phyloP scores from a whole-genome alignment of 2,888 invertebrate species.

The Meganola albula region DNA sequence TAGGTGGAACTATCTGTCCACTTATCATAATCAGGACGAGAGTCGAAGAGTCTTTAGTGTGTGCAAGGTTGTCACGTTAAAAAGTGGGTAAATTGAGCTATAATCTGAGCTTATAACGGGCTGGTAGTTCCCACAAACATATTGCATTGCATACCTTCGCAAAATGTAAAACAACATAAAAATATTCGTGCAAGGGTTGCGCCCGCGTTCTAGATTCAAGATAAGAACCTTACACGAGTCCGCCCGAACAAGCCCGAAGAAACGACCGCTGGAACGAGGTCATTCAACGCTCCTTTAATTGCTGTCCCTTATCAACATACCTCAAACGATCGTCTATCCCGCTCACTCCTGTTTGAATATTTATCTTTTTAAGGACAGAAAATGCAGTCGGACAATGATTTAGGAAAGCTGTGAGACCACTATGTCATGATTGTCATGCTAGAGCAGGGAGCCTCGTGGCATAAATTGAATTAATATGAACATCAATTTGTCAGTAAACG shows the following conservation, averaged over 20 bases:
- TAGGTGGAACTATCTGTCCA: conserved; percentile 19
- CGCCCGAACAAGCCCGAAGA: conserved; percentile 56
- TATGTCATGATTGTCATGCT: conserved; percentile 42
- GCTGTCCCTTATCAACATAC: conserved; percentile 56
- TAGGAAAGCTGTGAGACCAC: conserved; percentile 47
- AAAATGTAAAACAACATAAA: conserved; percentile 27
- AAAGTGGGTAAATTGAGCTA: conserved; percentile 34
- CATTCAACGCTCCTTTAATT: conserved; percentile 53
- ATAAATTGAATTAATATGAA: conserved; percentile 61
- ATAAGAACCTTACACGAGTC: conserved; percentile 47
- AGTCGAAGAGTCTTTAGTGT: conserved; percentile 19
- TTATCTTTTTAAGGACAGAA: conserved; percentile 49
- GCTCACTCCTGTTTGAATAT: conserved; percentile 54
- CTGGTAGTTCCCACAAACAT: conserved; percentile 8
- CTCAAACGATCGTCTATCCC: conserved; percentile 29
- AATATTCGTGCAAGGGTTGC: conserved; percentile 46
- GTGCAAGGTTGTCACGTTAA: conserved; percentile 28
- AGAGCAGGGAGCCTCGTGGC: conserved; percentile 33
- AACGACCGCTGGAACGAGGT: conserved; percentile 55
- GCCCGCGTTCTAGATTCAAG: conserved; percentile 60
- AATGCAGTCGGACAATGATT: conserved; percentile 52
- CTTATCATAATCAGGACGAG: conserved; percentile 27
- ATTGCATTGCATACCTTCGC: conserved; percentile 31
- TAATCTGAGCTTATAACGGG: conserved; percentile 28
- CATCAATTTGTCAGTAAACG: conserved; percentile 47